These are phyloP conservation scores for Hermetia illucens DNA, from an alignment of 1,140 invertebrate species.

Conservation along the genomic window DNA sequence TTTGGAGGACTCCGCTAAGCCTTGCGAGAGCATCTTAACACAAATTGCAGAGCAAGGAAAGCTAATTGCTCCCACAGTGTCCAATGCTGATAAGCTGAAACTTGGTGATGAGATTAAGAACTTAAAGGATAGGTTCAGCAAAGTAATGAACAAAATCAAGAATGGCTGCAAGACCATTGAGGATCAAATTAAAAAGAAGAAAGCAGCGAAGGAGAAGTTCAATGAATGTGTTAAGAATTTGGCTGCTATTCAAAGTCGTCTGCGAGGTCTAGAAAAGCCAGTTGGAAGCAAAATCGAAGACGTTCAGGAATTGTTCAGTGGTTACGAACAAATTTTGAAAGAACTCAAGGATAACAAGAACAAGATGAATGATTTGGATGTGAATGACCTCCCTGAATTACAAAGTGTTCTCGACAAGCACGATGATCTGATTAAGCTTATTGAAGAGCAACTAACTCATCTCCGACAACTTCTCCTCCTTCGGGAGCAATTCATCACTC, in stretches of 20 bases:
- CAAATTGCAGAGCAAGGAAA: constrained; percentile 65
- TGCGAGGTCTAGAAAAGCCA: constrained; percentile 69
- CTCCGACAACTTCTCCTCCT: constrained; percentile 61
- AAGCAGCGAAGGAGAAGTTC: constrained; percentile 59
- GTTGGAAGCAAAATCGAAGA: constrained; percentile 74
- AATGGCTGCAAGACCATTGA: constrained; percentile 57
- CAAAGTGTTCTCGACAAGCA: constrained; percentile 65
- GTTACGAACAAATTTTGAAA: constrained; percentile 64
- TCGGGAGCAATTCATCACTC: constrained; percentile 71
- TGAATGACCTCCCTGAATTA: constrained; percentile 56
- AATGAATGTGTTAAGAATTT: constrained; percentile 68
- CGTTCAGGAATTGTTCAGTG: constrained; percentile 58
- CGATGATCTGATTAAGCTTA: constrained; percentile 63
- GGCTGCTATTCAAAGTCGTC: constrained; percentile 62
- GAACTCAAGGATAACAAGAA: constrained; percentile 68
- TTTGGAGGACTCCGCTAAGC: constrained; percentile 56
- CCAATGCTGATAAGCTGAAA: constrained; percentile 67
- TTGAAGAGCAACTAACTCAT: constrained; percentile 72
- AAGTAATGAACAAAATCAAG: constrained; percentile 56
- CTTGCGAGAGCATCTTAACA: constrained; percentile 52
- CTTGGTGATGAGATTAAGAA: constrained; percentile 62
- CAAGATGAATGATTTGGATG: constrained; percentile 63
- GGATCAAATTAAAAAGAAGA: constrained; percentile 61
- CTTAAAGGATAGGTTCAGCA: constrained; percentile 58
- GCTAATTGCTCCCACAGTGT: constrained; percentile 63